A percentile compares a stretch with the other conserved stretches of the same genome.
Conservation (phyloP, 2,888 invertebrate species). For the Melinopterus prodromus region DNA sequence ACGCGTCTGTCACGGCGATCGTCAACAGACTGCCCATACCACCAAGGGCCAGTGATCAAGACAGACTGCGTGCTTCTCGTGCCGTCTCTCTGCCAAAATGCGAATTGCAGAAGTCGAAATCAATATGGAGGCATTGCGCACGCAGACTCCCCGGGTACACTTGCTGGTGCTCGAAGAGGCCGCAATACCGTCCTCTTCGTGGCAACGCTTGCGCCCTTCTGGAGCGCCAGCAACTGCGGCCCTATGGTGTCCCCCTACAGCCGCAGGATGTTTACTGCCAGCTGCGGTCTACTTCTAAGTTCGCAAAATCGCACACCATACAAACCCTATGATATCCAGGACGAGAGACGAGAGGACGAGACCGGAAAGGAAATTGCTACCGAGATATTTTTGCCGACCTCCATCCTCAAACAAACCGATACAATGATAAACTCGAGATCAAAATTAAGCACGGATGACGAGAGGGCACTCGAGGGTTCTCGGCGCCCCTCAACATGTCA, state of each 20-base stretch:
- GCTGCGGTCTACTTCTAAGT: constrained; percentile 24
- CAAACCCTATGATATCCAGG: constrained; percentile 7
- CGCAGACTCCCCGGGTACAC: constrained; percentile 63
- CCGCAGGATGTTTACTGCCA: constrained; percentile 34
- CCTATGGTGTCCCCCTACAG: constrained; percentile 18
- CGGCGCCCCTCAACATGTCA: not conserved
- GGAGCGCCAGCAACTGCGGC: constrained; percentile 47
- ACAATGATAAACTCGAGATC: not conserved
- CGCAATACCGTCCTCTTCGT: constrained; percentile 52
- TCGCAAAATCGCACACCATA: constrained; percentile 17
- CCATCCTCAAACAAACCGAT: not conserved
- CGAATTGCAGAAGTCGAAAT: constrained; percentile 43
- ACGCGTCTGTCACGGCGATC: constrained; percentile 53
- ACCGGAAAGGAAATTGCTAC: constrained; percentile 6
- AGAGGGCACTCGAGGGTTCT: not conserved
- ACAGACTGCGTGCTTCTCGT: constrained; percentile 44
- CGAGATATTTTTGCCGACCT: not conserved
- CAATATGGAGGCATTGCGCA: constrained; percentile 51
- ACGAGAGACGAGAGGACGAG: not conserved
- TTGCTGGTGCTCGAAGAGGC: constrained; percentile 60
- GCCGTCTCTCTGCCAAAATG: constrained; percentile 43
- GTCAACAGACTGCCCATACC: constrained; percentile 54
- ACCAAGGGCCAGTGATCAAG: constrained; percentile 47
- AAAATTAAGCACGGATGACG: not conserved
- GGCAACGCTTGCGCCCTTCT: constrained; percentile 60